These are phyloP conservation scores for Crax fasciolata DNA, from an alignment of 2,797 vertebrate species.

Conservation along the genomic window DNA sequence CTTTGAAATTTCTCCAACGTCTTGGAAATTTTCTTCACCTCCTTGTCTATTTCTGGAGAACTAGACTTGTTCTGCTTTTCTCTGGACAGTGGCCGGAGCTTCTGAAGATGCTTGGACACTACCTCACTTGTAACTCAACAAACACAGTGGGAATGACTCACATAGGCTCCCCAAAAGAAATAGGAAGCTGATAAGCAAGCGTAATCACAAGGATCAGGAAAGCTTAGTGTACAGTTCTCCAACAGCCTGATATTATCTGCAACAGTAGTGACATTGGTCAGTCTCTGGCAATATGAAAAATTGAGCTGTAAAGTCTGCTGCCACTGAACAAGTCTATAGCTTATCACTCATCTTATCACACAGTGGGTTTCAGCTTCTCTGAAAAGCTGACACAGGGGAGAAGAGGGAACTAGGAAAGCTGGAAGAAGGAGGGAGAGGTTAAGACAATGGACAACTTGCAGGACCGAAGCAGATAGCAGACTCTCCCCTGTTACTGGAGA, in stretches of 20 bases:
- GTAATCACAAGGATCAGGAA: not conserved
- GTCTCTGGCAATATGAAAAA: not conserved
- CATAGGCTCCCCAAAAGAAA: not conserved
- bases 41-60: not conserved
- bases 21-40: not conserved
- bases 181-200: not conserved
- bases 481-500: not conserved
- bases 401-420: not conserved
- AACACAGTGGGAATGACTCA: not conserved
- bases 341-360: not conserved
- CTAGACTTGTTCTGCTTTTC: not conserved
- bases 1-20: not conserved
- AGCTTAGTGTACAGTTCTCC: not conserved
- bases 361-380: not conserved
- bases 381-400: not conserved
- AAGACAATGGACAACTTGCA: not conserved
- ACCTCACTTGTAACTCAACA: not conserved
- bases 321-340: not conserved
- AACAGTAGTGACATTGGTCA: not conserved
- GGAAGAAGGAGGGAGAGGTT: not conserved
- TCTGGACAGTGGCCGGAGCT: not conserved
- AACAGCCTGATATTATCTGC: not conserved
- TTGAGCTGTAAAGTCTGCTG: not conserved
- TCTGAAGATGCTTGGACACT: not conserved
- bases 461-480: not conserved